Conservation (phyloP, 2,797 vertebrate genomes). For the Glyptemys insculpta region DNA sequence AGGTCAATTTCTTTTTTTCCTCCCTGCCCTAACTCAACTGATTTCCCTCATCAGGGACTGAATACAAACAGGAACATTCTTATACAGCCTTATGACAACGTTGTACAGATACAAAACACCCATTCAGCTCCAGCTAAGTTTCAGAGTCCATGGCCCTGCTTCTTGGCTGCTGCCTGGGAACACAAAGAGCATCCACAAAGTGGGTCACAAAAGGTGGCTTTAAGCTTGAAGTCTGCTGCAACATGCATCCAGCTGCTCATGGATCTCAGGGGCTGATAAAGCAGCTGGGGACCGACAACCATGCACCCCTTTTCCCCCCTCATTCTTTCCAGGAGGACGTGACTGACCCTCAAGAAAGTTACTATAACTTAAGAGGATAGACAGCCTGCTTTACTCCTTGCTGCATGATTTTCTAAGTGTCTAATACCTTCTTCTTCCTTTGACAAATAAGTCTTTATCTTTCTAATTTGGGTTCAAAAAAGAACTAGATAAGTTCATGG, state of each 20-base stretch:
- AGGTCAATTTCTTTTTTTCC: background rate
- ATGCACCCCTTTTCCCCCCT: background rate
- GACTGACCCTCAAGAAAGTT: background rate
- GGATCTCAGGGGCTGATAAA: background rate
- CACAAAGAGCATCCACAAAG: background rate
- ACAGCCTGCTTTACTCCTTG: fast-evolving
- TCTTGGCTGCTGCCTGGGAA: background rate
- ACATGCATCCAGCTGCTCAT: background rate
- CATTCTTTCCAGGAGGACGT: background rate
- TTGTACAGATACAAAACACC: background rate
- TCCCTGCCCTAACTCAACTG: background rate
- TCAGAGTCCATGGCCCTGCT: background rate
- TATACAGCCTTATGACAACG: background rate
- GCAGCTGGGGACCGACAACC: background rate
- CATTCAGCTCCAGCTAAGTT: background rate
- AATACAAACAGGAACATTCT: background rate
- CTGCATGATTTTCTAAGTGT: fast-evolving
- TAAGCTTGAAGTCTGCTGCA: background rate
- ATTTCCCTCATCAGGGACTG: background rate
- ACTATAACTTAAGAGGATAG: background rate
- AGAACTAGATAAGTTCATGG: no score
- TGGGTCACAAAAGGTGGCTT: background rate
- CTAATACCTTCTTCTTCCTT: background rate
- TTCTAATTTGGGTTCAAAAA: no score
- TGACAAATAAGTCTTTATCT: background rate